phyloP scores from a whole-genome alignment of 2,113 vertebrate species.

The Neofelis nebulosa region DNA sequence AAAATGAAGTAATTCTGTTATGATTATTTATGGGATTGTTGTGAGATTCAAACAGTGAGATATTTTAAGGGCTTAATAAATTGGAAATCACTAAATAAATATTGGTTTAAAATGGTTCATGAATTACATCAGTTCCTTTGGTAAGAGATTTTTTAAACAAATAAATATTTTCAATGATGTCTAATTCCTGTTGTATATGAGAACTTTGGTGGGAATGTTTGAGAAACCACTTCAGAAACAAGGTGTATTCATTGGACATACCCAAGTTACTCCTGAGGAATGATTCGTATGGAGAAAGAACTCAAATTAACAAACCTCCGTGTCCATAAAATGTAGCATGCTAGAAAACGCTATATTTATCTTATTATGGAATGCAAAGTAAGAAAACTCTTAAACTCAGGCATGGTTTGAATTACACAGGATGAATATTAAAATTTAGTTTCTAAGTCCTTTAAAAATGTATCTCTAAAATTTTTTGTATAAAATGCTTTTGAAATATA shows the following conservation, averaged over 20 bases:
- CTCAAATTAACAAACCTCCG: neutral
- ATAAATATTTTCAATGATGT: neutral
- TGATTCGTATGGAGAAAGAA: neutral
- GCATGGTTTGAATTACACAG: neutral
- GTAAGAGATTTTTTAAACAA: neutral
- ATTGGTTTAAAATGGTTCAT: constrained; percentile 25
- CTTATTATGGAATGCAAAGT: neutral
- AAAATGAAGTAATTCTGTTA: neutral
- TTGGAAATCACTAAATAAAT: constrained; percentile 7
- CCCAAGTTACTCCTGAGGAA: neutral
- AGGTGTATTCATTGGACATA: neutral
- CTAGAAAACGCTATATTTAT: neutral
- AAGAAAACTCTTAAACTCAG: neutral
- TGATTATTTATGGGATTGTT: neutral
- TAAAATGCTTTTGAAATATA: neutral
- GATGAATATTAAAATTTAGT: neutral
- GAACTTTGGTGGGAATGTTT: neutral
- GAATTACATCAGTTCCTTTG: neutral
- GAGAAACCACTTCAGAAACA: constrained; percentile 3
- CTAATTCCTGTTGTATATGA: neutral
- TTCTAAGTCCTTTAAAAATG: neutral
- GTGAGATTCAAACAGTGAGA: neutral
- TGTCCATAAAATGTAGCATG: neutral
- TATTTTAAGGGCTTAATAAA: neutral
- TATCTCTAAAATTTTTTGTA: neutral